These are phyloP conservation scores for Megathymus violae DNA, from an alignment of 1,140 invertebrate genomes.

Conservation along the genomic window DNA sequence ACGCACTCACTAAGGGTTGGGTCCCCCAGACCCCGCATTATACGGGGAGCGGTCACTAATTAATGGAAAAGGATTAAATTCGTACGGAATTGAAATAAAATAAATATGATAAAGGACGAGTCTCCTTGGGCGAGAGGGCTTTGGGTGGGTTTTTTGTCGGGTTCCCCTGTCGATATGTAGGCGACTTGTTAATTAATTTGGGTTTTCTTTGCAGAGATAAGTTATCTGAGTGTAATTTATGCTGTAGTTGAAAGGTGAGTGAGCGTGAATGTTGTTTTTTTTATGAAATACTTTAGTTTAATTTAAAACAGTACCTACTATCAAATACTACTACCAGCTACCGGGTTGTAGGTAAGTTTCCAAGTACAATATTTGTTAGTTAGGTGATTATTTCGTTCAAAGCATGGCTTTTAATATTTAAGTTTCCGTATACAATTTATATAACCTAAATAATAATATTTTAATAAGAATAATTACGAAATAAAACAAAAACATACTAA, in stretches of 20 bases:
- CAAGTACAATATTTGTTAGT: too few relatives aligned
- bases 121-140: constrained; percentile 58
- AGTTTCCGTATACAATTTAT: too few relatives aligned
- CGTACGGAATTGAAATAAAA: constrained; percentile 81
- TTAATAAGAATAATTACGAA: too few relatives aligned
- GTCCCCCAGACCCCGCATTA: constrained; percentile 63
- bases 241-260: constrained; percentile 8
- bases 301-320: too few relatives aligned
- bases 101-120: constrained; percentile 79
- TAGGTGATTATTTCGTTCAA: too few relatives aligned
- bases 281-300: too few relatives aligned
- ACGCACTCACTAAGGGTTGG: constrained; percentile 57
- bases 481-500: too few relatives aligned
- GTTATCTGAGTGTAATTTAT: constrained; percentile 20
- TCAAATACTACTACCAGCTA: too few relatives aligned
- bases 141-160: constrained; percentile 50
- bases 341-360: too few relatives aligned
- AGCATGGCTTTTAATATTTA: too few relatives aligned
- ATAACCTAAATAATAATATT: too few relatives aligned
- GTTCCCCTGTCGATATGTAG: constrained; percentile 55
- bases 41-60: constrained; percentile 77
- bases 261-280: constrained; percentile 9
- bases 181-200: constrained; percentile 56
- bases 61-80: constrained; percentile 84
- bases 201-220: constrained; percentile 37